Evolutionary conservation across 1,140 invertebrate species (phyloP).

Genomic region (Zophobas atratus): DNA sequence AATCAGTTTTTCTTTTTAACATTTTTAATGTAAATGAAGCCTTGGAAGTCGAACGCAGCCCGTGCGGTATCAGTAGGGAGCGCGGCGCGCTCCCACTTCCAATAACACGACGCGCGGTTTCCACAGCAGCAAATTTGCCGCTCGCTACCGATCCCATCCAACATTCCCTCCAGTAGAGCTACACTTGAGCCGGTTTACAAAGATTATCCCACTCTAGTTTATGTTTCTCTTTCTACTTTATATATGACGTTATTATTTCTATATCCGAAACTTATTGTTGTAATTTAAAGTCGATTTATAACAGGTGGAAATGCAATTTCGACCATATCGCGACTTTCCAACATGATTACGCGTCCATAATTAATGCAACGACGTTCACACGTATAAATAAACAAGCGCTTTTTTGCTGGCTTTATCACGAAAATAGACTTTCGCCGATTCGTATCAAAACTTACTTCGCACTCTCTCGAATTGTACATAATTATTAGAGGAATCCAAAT

Average conservation of each 20-base stretch:
- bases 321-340: neutral
- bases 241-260: conserved; percentile 64
- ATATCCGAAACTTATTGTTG: conserved; percentile 56
- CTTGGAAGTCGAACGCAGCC: conserved; percentile 58
- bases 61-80: conserved; percentile 39
- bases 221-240: conserved; percentile 64
- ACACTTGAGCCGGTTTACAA: conserved; percentile 65
- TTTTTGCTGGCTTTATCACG: conserved; percentile 43
- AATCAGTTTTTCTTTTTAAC: conserved; percentile 66
- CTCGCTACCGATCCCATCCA: conserved; percentile 49
- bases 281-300: conserved; percentile 53
- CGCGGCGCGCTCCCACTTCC: neutral
- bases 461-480: conserved; percentile 52
- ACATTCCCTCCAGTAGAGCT: conserved; percentile 59
- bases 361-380: conserved; percentile 17
- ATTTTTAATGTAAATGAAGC: conserved; percentile 67
- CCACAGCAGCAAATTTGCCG: conserved; percentile 51
- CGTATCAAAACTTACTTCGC: conserved; percentile 53
- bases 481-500: conserved; percentile 53
- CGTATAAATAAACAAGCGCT: conserved; percentile 20
- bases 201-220: conserved; percentile 65
- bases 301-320: conserved; percentile 23
- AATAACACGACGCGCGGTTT: neutral
- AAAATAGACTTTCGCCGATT: conserved; percentile 37
- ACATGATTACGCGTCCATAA: neutral